Evolutionary conservation across 2,888 invertebrate genomes (phyloP), one percentile per base, ranked within the genome.

Genomic region (Eupithecia vulgata): DNA sequence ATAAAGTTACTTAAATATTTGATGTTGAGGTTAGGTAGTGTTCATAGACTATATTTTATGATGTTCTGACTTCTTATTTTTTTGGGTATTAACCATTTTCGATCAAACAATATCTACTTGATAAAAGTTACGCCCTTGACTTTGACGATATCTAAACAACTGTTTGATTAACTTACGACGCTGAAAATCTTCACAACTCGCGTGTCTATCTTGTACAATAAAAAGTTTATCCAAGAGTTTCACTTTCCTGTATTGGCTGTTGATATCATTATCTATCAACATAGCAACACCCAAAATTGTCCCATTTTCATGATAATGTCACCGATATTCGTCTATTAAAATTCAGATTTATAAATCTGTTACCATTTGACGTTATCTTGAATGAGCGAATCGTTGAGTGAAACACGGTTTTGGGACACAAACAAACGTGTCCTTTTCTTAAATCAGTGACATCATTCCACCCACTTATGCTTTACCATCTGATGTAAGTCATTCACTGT

Each of bases 291-390:
- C 40, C 65, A 35, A 67, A 73, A 68, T 8, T 35, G 35, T 35
- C 74, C 72, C 48, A 71, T 75, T 76, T 74, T 67, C 48, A 52
- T 45, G 37, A 72, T 65, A 73, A n/a, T 37, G 40, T 70, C 67
- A 67, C 72, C 72, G 37, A 64, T 37, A n/a, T 35, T 72, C 25
- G 68, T 68, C 68, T 68, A 73, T 72, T 69, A 71, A 70, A 76
- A 73, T 71, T n/a, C 52, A 72, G 75, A 71, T 40, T 40, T 12
- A 40, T 76, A 75, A 78, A 72, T 59, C 68, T 1, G 48, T 52
- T 72, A 67, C 72, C 68, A 40, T 61, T 61, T 76, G 77, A 77
- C 79, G 72, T 76, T 77, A 77, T 79, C 77, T 75, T 71, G 74
- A 77, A 73, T 70, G 67, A 74, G 73, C 70, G 73, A 72, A 57